phyloP scores from a whole-genome alignment of 37 sponge, comb jelly and placozoan genomes.

The Halichondria panicea region DNA sequence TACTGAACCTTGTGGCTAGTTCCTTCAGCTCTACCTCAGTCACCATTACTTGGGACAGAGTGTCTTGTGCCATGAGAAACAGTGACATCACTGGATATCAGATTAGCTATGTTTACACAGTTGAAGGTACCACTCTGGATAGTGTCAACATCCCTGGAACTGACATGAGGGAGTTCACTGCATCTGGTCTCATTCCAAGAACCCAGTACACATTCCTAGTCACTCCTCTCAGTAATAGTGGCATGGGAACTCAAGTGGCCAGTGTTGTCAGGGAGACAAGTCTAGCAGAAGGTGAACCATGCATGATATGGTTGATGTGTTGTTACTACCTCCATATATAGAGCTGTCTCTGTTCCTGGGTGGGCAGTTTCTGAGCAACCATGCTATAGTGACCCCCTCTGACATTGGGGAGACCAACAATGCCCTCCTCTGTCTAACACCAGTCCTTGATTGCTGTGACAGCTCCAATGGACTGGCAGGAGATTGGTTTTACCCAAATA shows the following conservation, averaged over 20 bases:
- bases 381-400: slow-evolving; percentile 14
- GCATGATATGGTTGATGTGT: background rate
- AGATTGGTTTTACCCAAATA: background rate
- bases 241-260: too few relatives aligned
- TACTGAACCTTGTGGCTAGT: too few relatives aligned
- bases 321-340: background rate
- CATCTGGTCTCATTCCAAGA: slow-evolving; percentile 8
- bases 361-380: too few relatives aligned
- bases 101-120: background rate
- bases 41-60: slow-evolving; percentile 15
- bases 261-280: too few relatives aligned
- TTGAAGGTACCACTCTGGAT: background rate
- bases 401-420: slow-evolving; percentile 6
- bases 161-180: background rate
- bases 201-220: slow-evolving; percentile 14
- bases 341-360: too few relatives aligned
- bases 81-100: slow-evolving; percentile 23
- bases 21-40: background rate
- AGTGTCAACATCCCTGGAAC: too few relatives aligned
- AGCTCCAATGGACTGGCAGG: background rate
- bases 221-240: background rate
- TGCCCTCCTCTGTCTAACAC: slow-evolving; percentile 26
- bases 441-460: background rate
- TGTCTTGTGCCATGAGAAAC: slow-evolving; percentile 10
- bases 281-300: background rate